Conservation (phyloP, 92 coral and sea anemone genomes). For the Siderastrea radians region DNA sequence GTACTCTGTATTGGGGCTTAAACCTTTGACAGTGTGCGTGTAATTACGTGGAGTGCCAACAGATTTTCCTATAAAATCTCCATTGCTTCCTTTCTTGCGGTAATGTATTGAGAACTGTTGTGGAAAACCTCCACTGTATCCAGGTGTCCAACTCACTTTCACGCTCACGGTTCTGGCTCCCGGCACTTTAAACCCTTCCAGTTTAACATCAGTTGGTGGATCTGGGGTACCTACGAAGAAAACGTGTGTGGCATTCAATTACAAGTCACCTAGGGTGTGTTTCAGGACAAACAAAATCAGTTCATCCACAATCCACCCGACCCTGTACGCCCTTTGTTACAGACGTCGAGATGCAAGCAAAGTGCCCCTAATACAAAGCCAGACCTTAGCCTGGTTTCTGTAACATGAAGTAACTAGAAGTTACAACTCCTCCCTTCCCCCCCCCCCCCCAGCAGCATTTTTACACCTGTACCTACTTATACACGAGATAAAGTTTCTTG, state of each 20-base stretch:
- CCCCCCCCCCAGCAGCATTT: too few relatives aligned
- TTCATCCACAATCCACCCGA: too few relatives aligned
- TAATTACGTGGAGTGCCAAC: constrained; percentile 33
- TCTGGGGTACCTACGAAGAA: constrained; percentile 73
- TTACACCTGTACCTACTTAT: too few relatives aligned
- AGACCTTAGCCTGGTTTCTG: too few relatives aligned
- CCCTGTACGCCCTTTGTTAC: too few relatives aligned
- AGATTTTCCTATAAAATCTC: constrained; percentile 29
- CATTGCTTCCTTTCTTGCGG: constrained; percentile 26
- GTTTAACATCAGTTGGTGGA: constrained; percentile 68
- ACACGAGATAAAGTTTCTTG: too few relatives aligned
- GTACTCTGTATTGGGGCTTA: constrained; percentile 77
- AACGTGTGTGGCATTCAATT: background rate
- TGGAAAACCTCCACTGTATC: constrained; percentile 76
- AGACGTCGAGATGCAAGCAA: too few relatives aligned
- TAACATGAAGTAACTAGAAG: too few relatives aligned
- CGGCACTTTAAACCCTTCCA: constrained; percentile 43
- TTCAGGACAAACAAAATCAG: too few relatives aligned
- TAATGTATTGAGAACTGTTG: constrained; percentile 71
- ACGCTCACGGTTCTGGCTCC: constrained; percentile 68
- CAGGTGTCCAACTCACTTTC: constrained; percentile 87
- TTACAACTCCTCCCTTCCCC: too few relatives aligned
- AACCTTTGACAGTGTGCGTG: constrained; percentile 41
- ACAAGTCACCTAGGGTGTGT: too few relatives aligned
- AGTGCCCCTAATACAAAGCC: too few relatives aligned